These are phyloP conservation scores for Cuculus canorus DNA, from an alignment of 2,797 vertebrate genomes.

Conservation along the genomic window DNA sequence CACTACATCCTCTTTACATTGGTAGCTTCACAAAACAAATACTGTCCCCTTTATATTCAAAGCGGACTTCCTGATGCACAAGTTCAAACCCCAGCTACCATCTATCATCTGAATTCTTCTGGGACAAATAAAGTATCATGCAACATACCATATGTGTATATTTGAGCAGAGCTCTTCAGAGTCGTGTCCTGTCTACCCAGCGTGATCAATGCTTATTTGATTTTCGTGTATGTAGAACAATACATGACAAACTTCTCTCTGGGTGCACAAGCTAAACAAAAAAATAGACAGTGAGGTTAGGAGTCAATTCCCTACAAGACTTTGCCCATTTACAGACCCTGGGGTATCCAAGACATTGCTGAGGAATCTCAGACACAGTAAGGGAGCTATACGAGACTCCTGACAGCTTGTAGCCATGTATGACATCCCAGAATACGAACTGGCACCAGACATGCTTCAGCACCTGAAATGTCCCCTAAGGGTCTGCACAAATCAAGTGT, in stretches of 20 bases:
- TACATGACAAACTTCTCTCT: not conserved
- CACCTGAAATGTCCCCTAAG: not conserved
- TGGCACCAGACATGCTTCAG: not conserved
- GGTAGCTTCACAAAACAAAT: not conserved
- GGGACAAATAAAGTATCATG: conserved; percentile 41
- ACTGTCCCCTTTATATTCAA: not conserved
- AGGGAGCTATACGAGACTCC: rapidly evolving
- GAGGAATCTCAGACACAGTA: not conserved
- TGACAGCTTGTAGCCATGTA: not conserved
- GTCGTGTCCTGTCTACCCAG: not conserved
- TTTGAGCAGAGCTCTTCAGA: conserved; percentile 26
- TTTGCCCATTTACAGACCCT: not conserved
- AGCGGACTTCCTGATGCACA: conserved; percentile 45
- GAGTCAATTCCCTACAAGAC: not conserved
- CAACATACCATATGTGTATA: conserved; percentile 11
- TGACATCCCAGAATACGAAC: rapidly evolving
- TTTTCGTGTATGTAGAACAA: not conserved
- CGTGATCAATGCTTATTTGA: not conserved
- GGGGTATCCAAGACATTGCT: not conserved
- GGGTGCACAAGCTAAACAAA: not conserved
- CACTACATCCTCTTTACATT: not conserved
- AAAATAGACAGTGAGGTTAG: not conserved
- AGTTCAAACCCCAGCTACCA: conserved; percentile 48
- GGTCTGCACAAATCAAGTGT: not conserved
- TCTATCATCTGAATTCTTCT: conserved; percentile 40